phyloP scores from a whole-genome alignment of 2,797 vertebrate genomes.

The Saxicola maurus region DNA sequence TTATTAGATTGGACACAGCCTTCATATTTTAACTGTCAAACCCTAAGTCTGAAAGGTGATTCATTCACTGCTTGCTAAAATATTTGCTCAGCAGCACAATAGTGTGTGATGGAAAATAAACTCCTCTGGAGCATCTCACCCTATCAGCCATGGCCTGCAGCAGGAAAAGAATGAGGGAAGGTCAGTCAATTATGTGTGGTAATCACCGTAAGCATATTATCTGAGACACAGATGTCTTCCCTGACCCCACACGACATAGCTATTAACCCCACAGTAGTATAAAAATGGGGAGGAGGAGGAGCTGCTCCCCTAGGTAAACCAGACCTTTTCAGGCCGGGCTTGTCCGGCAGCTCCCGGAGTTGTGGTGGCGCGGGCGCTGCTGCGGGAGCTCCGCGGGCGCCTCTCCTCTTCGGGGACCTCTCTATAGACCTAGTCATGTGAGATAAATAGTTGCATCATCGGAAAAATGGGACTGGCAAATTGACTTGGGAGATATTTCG shows the following conservation, averaged over 20 bases:
- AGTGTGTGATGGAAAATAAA: conserved; percentile 83
- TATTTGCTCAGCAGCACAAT: conserved; percentile 91
- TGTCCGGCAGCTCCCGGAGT: conserved; percentile 67
- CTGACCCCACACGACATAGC: conserved; percentile 91
- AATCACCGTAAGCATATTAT: conserved; percentile 94
- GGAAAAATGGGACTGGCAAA: conserved; percentile 69
- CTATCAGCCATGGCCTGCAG: conserved; percentile 82
- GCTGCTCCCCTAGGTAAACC: conserved; percentile 71
- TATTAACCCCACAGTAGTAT: conserved; percentile 85
- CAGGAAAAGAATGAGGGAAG: conserved; percentile 84
- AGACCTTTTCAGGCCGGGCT: conserved; percentile 76
- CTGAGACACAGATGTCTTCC: conserved; percentile 91
- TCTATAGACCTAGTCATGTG: conserved; percentile 79
- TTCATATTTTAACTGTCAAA: conserved; percentile 81
- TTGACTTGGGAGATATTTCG: conserved; percentile 56
- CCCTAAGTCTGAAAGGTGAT: conserved; percentile 77
- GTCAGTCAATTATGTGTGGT: conserved; percentile 95
- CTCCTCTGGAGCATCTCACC: conserved; percentile 77
- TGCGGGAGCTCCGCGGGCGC: conserved; percentile 31
- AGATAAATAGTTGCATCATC: conserved; percentile 79
- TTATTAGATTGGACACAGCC: conserved; percentile 75
- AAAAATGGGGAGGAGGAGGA: conserved; percentile 78
- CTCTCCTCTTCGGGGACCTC: conserved; percentile 65
- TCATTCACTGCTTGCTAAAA: conserved; percentile 92
- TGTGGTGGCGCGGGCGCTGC: conserved; percentile 37